Conservation (phyloP, 2,113 vertebrate species). For the Dissostichus mawsoni region DNA sequence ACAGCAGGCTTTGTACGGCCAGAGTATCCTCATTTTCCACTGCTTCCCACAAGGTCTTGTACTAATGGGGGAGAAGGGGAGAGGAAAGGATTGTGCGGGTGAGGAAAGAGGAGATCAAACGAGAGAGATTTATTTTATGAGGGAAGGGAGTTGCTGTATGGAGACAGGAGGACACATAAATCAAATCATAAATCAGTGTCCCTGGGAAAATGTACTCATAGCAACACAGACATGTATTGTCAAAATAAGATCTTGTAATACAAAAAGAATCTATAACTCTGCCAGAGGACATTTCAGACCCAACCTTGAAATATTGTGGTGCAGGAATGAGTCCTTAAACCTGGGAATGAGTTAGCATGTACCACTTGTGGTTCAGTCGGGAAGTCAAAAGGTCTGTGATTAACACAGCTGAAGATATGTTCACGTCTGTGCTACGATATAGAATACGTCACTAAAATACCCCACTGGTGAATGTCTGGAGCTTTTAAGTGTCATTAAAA, state of each 20-base stretch:
- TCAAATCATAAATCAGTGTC: constrained; percentile 54
- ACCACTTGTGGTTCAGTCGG: too few relatives aligned
- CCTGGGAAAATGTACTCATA: constrained; percentile 24
- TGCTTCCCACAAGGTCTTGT: constrained; percentile 82
- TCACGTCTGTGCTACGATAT: too few relatives aligned
- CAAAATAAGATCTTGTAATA: constrained; percentile 13
- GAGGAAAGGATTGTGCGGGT: neutral
- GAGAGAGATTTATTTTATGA: constrained; percentile 37
- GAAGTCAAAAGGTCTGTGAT: too few relatives aligned
- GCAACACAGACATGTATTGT: constrained; percentile 10
- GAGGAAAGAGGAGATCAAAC: neutral
- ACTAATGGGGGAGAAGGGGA: constrained; percentile 65
- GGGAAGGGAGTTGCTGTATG: neutral
- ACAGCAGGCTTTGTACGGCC: constrained; percentile 81
- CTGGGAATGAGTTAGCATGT: too few relatives aligned
- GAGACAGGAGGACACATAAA: constrained; percentile 17
- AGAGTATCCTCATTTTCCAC: constrained; percentile 84
- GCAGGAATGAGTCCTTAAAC: too few relatives aligned
- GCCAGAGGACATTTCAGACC: neutral
- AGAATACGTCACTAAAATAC: too few relatives aligned
- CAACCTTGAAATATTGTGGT: too few relatives aligned
- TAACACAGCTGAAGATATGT: too few relatives aligned
- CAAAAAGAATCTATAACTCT: neutral
- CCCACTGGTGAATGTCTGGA: too few relatives aligned
- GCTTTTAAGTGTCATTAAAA: too few relatives aligned